A percentile compares a stretch with the other conserved stretches of the same genome.
Evolutionary conservation across 2,888 invertebrate genomes (phyloP).

Genomic region (Polylopha cassiicola): DNA sequence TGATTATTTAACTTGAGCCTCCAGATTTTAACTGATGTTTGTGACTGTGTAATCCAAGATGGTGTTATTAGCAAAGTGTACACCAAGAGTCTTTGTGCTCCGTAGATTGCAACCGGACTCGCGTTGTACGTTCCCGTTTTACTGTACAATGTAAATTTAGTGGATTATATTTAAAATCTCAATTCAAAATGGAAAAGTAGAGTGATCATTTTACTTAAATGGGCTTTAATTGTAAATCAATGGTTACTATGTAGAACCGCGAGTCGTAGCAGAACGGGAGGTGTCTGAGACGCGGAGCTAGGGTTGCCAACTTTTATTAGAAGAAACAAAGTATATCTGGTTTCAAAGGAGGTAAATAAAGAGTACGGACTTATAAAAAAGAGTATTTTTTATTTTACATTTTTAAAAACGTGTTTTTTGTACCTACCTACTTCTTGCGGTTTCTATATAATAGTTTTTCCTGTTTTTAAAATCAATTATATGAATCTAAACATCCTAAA

Average conservation of each 20-base stretch:
- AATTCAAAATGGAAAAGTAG: neutral
- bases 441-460: too few relatives aligned
- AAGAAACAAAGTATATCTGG: too few relatives aligned
- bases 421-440: too few relatives aligned
- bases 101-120: constrained; percentile 78
- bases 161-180: neutral
- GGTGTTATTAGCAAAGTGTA: constrained; percentile 72
- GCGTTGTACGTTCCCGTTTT: constrained; percentile 49
- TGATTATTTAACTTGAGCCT: constrained; percentile 18
- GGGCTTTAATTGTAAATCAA: neutral
- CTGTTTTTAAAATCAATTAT: too few relatives aligned
- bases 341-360: too few relatives aligned
- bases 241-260: constrained; percentile 19
- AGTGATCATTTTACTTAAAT: neutral
- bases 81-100: constrained; percentile 78
- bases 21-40: constrained; percentile 52
- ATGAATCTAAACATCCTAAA: too few relatives aligned
- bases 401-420: too few relatives aligned
- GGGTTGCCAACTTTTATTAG: too few relatives aligned
- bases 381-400: too few relatives aligned
- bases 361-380: too few relatives aligned
- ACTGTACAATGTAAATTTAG: constrained; percentile 24
- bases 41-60: constrained; percentile 78
- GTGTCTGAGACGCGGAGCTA: too few relatives aligned
- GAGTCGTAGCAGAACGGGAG: too few relatives aligned